Evolutionary conservation across 2,797 vertebrate species (phyloP), one percentile per base, ranked within the genome.

Genomic region (Pipistrellus pygmaeus): DNA sequence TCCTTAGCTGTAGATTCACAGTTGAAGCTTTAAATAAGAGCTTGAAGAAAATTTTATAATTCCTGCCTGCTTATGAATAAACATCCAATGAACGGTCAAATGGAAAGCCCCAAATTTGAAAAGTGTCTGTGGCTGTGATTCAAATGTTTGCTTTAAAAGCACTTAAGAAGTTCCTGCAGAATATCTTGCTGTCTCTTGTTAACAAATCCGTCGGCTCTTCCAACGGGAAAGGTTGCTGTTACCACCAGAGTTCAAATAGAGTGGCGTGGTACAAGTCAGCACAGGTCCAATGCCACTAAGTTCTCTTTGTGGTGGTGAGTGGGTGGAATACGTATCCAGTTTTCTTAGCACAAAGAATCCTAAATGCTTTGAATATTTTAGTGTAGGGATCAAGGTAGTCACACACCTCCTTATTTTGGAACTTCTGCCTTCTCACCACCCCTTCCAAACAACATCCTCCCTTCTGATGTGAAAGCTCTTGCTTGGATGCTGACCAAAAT

Each of bases 141-240:
- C 78, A 81, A 93, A 93, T 97, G 69, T 97, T 96, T 97, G 93
- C 91, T 96, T 96, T 96, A 91, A 95, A 93, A 95, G 88, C 90
- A 90, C 96, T 94, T 95, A 89, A 93, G 96, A 80, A 68, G 75
- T 87, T 94, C 78, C 84, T 93, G 92, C 68, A 85, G 80, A 97
- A 93, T 94, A 57, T 96, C 95, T 91, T 89, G 14, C 85, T 93
- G 30, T 90, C 71, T 92, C 55, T 78, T 78, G 90, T 93, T 83
- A 90, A 95, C 80, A 86, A 94, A 89, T 81, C 76, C 6, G 12
- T 12, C 44, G 64, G 38, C 55, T 96, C 62, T 92, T 97, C 94
- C 95, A 82, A 17, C 4, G 0, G 46, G 83, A 82, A 91, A 90
- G 83, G 92, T 53, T 93, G 85, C 66, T 83, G 80, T 96, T 94